Percentiles rank a stretch among this genome's conserved stretches.
Conservation (phyloP, 53 echinoderm and acorn worm species). For the Zoroaster sp. region DNA sequence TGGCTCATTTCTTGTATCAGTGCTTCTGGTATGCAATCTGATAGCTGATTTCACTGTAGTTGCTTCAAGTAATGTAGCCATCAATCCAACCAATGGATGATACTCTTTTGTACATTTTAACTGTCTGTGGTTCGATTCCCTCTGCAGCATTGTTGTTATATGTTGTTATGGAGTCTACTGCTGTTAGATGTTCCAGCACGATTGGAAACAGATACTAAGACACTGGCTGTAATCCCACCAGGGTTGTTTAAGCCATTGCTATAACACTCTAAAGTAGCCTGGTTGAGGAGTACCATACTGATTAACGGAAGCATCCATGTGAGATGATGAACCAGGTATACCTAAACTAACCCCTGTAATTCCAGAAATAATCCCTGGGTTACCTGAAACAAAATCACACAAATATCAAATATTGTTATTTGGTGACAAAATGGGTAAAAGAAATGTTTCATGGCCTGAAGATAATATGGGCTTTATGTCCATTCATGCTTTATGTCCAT, state of each 20-base stretch:
- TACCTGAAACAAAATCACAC: no score
- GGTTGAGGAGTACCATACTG: slow-evolving; percentile 53
- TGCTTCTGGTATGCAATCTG: no score
- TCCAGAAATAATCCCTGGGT: slow-evolving; percentile 60
- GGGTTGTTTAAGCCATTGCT: slow-evolving; percentile 43
- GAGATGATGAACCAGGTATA: slow-evolving; percentile 65
- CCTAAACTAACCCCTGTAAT: slow-evolving; percentile 76
- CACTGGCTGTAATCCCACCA: neutral
- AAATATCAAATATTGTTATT: no score
- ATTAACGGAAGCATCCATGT: slow-evolving; percentile 57
- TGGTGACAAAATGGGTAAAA: no score
- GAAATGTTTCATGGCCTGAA: neutral
- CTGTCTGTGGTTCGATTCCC: neutral
- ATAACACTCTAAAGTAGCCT: slow-evolving; percentile 76
- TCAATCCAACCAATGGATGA: neutral
- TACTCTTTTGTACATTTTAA: neutral
- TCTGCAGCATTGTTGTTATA: no score
- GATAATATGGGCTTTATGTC: neutral
- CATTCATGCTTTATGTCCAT: no score
- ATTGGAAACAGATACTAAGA: no score
- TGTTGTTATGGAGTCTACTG: no score
- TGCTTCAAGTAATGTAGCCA: neutral
- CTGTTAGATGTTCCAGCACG: no score
- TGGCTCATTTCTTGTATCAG: no score
- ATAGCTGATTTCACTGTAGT: no score